Percentiles rank a stretch among this genome's conserved stretches.
Conservation (phyloP, 2,113 vertebrate species). For the Stercorarius parasiticus region DNA sequence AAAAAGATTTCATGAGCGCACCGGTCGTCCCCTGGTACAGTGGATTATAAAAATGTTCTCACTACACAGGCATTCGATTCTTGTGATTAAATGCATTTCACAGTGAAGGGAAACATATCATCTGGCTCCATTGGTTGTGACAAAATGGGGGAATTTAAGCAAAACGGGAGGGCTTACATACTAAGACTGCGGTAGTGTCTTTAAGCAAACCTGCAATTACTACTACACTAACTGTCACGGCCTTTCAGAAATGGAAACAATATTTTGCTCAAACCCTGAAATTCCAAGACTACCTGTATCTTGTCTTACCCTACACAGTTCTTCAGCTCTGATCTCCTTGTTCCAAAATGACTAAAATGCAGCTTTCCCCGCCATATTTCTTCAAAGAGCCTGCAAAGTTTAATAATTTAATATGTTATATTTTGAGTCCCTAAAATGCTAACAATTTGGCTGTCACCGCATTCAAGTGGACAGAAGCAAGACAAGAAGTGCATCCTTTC, state of each 20-base stretch:
- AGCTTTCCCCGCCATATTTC: fast-evolving
- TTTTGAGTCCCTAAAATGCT: not conserved
- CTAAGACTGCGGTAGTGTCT: not conserved
- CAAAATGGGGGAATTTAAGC: not conserved
- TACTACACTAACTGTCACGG: not conserved
- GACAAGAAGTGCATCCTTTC: not conserved
- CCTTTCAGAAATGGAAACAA: not conserved
- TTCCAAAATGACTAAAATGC: not conserved
- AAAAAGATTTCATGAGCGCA: constrained; percentile 23
- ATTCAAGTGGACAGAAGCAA: not conserved
- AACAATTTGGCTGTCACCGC: not conserved
- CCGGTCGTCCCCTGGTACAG: not conserved
- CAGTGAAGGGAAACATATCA: not conserved
- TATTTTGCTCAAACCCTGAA: not conserved
- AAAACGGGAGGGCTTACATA: not conserved
- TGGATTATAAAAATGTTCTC: constrained; percentile 12
- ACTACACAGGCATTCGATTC: not conserved
- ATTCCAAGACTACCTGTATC: not conserved
- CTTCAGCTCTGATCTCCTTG: not conserved
- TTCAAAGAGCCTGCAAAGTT: not conserved
- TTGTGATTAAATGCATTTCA: constrained; percentile 15
- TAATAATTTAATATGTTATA: not conserved
- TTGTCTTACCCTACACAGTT: not conserved
- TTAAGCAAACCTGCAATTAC: not conserved
- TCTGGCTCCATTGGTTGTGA: not conserved